A percentile compares a stretch with the other conserved stretches of the same genome.
Evolutionary conservation across 2,888 invertebrate genomes (phyloP).

Genomic region (Lasioglossum malachurum): DNA sequence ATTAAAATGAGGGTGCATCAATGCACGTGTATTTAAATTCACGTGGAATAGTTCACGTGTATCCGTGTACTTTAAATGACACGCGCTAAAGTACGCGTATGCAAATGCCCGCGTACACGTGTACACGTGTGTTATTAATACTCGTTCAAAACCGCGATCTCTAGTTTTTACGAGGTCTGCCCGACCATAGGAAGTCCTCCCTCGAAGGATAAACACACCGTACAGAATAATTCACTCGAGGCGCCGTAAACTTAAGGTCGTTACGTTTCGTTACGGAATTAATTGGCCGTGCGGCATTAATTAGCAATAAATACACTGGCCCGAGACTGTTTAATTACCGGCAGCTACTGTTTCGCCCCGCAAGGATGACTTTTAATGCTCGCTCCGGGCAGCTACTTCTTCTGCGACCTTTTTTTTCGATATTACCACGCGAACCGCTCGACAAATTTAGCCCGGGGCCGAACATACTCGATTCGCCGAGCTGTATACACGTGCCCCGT

Average conservation of each 20-base stretch:
- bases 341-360: conserved; percentile 33
- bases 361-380: conserved; percentile 41
- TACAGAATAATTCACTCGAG: conserved; percentile 36
- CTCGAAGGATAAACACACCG: background rate
- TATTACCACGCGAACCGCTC: conserved; percentile 21
- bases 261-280: conserved; percentile 71
- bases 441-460: conserved; percentile 29
- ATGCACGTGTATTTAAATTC: no score
- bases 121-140: no score
- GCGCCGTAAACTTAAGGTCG: conserved; percentile 37
- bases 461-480: background rate
- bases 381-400: background rate
- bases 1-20: no score
- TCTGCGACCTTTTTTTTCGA: conserved; percentile 9
- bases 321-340: conserved; percentile 58
- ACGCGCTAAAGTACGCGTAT: no score
- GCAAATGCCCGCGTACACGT: no score
- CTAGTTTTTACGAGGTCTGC: background rate
- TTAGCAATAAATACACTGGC: conserved; percentile 54
- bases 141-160: no score
- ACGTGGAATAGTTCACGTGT: no score
- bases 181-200: background rate
- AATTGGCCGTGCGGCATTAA: conserved; percentile 70
- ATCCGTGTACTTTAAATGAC: no score
- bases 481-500: background rate